These are phyloP conservation scores for Neofelis nebulosa DNA, from an alignment of 2,113 vertebrate genomes.

Conservation along the genomic window DNA sequence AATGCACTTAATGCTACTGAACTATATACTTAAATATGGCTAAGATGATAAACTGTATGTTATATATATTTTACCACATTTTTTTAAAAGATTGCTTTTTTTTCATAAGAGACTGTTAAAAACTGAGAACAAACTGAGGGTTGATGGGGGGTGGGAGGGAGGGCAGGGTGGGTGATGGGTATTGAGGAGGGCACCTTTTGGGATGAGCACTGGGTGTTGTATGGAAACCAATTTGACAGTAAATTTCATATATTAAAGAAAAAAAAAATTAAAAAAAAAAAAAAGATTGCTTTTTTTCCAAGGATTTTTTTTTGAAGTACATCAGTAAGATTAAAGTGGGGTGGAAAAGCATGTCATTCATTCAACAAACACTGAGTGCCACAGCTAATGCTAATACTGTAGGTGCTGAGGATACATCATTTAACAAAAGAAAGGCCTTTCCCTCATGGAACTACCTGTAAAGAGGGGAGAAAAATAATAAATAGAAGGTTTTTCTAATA, in stretches of 20 bases:
- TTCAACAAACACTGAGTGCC: neutral
- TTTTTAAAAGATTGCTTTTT: neutral
- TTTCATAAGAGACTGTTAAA: too few relatives aligned
- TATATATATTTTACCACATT: neutral
- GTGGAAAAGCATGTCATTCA: neutral
- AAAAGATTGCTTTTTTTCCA: neutral
- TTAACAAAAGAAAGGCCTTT: neutral
- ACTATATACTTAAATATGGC: neutral
- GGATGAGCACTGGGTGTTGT: too few relatives aligned
- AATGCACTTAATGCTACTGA: neutral
- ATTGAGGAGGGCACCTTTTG: too few relatives aligned
- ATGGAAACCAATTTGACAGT: too few relatives aligned
- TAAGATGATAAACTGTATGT: neutral
- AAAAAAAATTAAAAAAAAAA: too few relatives aligned
- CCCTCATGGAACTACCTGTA: neutral
- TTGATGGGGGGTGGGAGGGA: too few relatives aligned
- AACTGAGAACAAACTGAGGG: too few relatives aligned
- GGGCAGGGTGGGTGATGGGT: too few relatives aligned
- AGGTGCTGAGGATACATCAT: neutral
- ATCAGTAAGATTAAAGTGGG: neutral
- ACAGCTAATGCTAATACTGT: neutral
- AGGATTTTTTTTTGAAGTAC: neutral
- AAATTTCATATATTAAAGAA: too few relatives aligned
- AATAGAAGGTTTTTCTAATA: constrained; percentile 5
- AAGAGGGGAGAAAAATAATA: neutral